Conservation (phyloP, 1,140 invertebrate genomes). For the Wasmannia auropunctata region DNA sequence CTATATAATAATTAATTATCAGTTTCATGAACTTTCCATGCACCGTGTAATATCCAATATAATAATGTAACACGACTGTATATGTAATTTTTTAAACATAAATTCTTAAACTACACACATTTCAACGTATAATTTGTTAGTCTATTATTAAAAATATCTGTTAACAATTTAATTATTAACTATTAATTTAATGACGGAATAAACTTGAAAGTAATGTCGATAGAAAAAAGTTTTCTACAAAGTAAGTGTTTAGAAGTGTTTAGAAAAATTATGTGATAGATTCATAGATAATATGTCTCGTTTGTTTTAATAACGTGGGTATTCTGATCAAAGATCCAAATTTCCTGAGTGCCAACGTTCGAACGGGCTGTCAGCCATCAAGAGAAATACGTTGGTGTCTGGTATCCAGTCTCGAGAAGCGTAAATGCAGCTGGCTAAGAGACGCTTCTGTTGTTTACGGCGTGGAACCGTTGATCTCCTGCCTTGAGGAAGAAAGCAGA, state of each 20-base stretch:
- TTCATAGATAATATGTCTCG: not conserved
- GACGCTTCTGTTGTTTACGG: conserved; percentile 90
- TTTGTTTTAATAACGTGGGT: not conserved
- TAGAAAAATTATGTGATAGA: not conserved
- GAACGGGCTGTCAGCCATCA: conserved; percentile 88
- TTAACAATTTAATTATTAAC: not conserved
- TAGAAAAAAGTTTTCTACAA: not conserved
- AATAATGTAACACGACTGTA: not conserved
- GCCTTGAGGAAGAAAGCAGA: conserved; percentile 85
- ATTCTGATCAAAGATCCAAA: conserved; percentile 84
- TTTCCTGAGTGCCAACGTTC: conserved; percentile 88
- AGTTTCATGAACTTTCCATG: not conserved
- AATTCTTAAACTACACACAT: not conserved
- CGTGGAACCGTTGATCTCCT: conserved; percentile 90
- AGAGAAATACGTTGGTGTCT: conserved; percentile 84
- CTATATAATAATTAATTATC: not conserved
- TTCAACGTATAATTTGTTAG: not conserved
- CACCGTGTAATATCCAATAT: not conserved
- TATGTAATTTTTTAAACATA: not conserved
- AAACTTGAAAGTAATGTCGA: not conserved
- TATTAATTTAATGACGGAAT: not conserved
- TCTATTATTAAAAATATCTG: not conserved
- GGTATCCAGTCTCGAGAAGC: conserved; percentile 87
- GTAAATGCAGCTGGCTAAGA: conserved; percentile 91
- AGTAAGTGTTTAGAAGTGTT: not conserved